Base-by-base conservation (phyloP, 2,113 vertebrate species). In the Cyphomyrus discorhynchus region DNA sequence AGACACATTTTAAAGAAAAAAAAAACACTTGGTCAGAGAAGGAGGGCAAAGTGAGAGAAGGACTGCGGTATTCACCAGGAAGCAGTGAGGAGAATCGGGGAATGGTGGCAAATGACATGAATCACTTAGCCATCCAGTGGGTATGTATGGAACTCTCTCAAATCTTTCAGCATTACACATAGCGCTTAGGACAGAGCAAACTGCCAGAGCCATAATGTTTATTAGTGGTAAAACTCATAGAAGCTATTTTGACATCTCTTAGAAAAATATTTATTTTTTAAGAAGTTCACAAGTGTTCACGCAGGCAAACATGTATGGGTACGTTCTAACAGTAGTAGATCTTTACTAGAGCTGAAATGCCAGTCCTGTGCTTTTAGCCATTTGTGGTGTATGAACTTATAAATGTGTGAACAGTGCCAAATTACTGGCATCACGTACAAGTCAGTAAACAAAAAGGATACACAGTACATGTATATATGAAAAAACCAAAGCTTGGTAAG, bases 91-190 rank as follows among this genome's bases (percentile, higher is more conserved):
- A 11, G 17, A 58, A 91, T 89, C 85, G 46, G 87, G 49, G 90
- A 13, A 31, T 31, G 62, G 62, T 70, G 62, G 27, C 10, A 27
- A 70, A 31, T 31, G n/a, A 70, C 62, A 27, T 70, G 62, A 27
- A 70, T 27, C n/a, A 66, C 24, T 21, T 88, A 5, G 31, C 31
- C 46, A 5, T 90, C 62, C n/a, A 62, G 46, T 89, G 46, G 89
- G 70, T 91, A 89, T 87, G 91, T 91, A 58, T 89, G 49, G 31
- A 77, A 66, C 15, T 3, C 82, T 47, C 90, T 90, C 47, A 70
- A 24, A 90, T 56, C 89, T 56, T 91, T 45, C 88, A 90, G 90
- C 7, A 47, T 91, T 94, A 53, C 50, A 47, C 17, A 45, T 88
- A 27, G 2, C 47, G 74, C 86, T 83, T 77, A 45, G n/a, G 19